Conservation (phyloP, 2,113 vertebrate genomes). For the Tringa solitaria region DNA sequence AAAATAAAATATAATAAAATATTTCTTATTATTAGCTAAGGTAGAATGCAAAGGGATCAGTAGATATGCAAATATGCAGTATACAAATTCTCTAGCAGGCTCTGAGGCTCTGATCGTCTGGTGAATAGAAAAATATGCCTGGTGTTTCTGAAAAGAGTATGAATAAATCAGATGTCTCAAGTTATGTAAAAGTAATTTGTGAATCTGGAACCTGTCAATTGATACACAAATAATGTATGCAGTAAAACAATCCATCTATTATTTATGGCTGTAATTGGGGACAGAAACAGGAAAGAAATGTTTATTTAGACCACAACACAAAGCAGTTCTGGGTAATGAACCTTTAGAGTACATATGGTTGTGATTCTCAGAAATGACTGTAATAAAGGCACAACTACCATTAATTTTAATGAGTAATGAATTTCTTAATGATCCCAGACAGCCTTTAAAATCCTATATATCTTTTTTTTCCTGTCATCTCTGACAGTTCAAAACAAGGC, state of each 20-base stretch:
- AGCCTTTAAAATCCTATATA: not conserved
- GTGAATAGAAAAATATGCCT: not conserved
- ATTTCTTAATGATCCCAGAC: not conserved
- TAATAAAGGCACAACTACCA: not conserved
- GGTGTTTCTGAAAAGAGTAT: not conserved
- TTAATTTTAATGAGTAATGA: not conserved
- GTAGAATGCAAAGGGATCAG: not conserved
- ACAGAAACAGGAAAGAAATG: not conserved
- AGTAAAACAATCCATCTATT: not conserved
- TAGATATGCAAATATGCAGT: not conserved
- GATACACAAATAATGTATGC: not conserved
- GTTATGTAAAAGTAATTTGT: conserved; percentile 18
- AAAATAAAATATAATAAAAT: not conserved
- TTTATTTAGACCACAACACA: not conserved
- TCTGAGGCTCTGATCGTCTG: not conserved
- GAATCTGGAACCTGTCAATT: not conserved
- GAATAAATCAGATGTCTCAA: conserved; percentile 28
- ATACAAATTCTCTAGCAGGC: not conserved
- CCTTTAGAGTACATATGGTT: not conserved
- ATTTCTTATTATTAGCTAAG: not conserved
- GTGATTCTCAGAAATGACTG: not conserved
- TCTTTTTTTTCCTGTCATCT: not conserved
- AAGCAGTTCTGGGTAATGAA: not conserved
- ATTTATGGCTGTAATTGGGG: not conserved
- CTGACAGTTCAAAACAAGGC: not conserved